These are phyloP conservation scores for Cassiopea xamachana DNA, from an alignment of 30 jellyfish, hydroid and myxozoan species.

Conservation along the genomic window DNA sequence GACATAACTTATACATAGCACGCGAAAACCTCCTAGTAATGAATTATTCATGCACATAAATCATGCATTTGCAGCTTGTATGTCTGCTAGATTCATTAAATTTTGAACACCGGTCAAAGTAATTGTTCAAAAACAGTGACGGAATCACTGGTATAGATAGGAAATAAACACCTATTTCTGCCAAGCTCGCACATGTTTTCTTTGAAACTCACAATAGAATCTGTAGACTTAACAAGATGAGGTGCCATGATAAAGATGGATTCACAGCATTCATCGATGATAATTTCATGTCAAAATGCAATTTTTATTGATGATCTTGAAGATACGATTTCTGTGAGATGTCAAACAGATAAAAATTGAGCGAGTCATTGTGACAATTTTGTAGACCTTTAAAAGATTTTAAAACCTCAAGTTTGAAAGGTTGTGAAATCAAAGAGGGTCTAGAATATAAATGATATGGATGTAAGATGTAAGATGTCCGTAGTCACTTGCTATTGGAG, in stretches of 20 bases:
- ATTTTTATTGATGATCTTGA: conserved; percentile 15
- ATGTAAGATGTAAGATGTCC: too few species aligned
- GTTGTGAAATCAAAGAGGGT: too few species aligned
- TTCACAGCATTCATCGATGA: conserved; percentile 15
- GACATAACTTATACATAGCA: conserved; percentile 51
- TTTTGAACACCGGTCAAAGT: conserved; percentile 71
- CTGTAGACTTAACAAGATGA: conserved; percentile 17
- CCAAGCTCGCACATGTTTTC: conserved; percentile 21
- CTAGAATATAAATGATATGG: too few species aligned
- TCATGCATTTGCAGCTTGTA: conserved; percentile 68
- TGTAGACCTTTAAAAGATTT: too few species aligned
- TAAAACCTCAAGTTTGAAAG: too few species aligned
- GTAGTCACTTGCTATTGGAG: too few species aligned
- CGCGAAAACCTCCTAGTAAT: conserved; percentile 49
- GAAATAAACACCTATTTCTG: conserved; percentile 14
- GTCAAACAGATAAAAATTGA: conserved; percentile 26
- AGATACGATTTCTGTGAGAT: conserved; percentile 13
- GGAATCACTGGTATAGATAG: conserved; percentile 43
- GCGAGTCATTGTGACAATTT: background rate
- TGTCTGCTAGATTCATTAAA: conserved; percentile 74
- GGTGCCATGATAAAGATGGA: background rate
- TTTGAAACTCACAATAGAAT: conserved; percentile 4
- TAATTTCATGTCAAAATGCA: conserved; percentile 31
- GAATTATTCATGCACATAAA: conserved; percentile 62
- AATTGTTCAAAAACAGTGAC: conserved; percentile 62